Conservation (phyloP, 2,888 invertebrate species). For the Colostygia pectinataria region DNA sequence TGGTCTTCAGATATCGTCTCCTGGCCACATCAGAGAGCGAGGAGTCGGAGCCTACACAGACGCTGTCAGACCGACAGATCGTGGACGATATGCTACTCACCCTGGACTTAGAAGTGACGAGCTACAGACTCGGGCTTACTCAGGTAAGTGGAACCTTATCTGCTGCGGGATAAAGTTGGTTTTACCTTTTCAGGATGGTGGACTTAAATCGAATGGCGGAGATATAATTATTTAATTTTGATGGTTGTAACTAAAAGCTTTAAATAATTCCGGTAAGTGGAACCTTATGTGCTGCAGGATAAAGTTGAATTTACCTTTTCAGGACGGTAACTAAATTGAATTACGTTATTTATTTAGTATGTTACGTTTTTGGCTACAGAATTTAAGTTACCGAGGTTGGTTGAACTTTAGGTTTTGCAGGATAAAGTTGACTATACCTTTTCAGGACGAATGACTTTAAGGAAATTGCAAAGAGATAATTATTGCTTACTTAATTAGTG, state of each 20-base stretch:
- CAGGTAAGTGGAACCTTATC: slow-evolving; percentile 86
- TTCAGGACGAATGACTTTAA: no score
- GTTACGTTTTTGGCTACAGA: no score
- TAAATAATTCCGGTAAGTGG: background rate
- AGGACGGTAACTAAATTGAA: no score
- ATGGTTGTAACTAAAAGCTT: no score
- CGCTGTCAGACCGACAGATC: slow-evolving; percentile 83
- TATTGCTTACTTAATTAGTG: no score
- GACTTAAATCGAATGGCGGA: background rate
- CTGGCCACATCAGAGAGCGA: slow-evolving; percentile 72
- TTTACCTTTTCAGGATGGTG: slow-evolving; percentile 1
- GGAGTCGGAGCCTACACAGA: slow-evolving; percentile 46
- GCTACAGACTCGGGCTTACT: slow-evolving; percentile 95
- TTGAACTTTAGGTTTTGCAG: no score
- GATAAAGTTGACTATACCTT: no score
- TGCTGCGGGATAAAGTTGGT: background rate
- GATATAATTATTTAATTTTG: no score
- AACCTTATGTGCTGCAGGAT: background rate
- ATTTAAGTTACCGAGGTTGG: no score
- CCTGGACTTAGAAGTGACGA: slow-evolving; percentile 92
- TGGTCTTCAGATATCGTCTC: slow-evolving; percentile 73
- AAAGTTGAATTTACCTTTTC: background rate
- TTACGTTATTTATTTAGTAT: no score
- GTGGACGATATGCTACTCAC: slow-evolving; percentile 93
- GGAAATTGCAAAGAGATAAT: no score